These are phyloP conservation scores for Diploscapter pachys DNA, from an alignment of 1,140 invertebrate species.

Conservation along the genomic window DNA sequence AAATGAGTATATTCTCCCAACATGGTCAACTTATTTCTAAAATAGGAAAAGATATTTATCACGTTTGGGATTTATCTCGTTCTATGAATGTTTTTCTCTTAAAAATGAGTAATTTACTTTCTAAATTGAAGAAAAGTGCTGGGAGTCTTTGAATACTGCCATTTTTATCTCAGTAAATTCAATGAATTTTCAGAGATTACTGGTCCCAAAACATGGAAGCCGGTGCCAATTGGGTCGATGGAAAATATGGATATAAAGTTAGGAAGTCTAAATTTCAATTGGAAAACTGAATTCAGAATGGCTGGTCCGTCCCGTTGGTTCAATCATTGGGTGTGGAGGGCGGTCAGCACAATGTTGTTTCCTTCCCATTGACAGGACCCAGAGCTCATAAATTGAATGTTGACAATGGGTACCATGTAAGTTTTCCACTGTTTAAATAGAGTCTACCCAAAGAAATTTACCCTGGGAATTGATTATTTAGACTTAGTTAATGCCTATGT, in stretches of 20 bases:
- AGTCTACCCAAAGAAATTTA: too few relatives aligned
- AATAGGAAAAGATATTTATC: not conserved
- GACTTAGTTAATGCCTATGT: too few relatives aligned
- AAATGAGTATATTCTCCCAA: too few relatives aligned
- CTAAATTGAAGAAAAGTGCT: not conserved
- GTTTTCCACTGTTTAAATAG: not conserved
- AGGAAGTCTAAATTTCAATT: conserved; percentile 1
- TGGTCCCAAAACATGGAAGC: conserved; percentile 40
- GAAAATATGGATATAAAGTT: conserved; percentile 41
- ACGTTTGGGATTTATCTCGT: not conserved
- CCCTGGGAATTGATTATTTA: too few relatives aligned
- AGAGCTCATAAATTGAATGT: conserved; percentile 27
- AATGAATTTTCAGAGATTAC: conserved; percentile 37
- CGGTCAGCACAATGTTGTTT: conserved; percentile 32
- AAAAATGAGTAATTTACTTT: not conserved
- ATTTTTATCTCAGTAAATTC: too few relatives aligned
- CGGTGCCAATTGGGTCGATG: conserved; percentile 47
- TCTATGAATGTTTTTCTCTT: not conserved
- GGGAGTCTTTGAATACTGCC: too few relatives aligned
- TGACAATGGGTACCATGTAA: conserved; percentile 27
- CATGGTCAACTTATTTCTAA: too few relatives aligned
- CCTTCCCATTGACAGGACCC: conserved; percentile 22
- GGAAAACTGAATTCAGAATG: conserved; percentile 8
- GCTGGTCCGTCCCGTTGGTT: conserved; percentile 39
- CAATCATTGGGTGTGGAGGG: conserved; percentile 37